These are phyloP conservation scores for Euphydryas editha DNA, from an alignment of 2,888 invertebrate species.

Conservation along the genomic window DNA sequence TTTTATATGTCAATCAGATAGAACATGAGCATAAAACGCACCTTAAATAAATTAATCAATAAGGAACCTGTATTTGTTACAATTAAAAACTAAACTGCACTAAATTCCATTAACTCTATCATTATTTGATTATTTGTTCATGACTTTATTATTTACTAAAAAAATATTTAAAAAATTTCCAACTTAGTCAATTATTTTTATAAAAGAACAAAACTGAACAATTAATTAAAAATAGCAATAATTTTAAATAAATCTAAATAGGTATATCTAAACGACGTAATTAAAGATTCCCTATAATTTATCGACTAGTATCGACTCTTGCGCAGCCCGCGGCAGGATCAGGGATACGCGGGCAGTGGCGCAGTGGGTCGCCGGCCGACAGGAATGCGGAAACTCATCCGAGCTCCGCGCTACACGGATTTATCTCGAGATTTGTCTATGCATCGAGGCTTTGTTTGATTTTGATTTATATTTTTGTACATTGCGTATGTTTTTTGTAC, in stretches of 20 bases:
- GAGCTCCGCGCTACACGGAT: conserved; percentile 49
- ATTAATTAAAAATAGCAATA: neutral
- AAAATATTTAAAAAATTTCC: too few species aligned
- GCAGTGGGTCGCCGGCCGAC: conserved; percentile 78
- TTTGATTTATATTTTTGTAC: neutral
- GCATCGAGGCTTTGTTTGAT: conserved; percentile 5
- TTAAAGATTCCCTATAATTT: conserved; percentile 4
- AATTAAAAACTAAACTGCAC: too few species aligned
- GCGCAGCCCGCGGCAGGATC: conserved; percentile 71
- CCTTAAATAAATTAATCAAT: too few species aligned
- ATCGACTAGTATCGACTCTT: conserved; percentile 3
- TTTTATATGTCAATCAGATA: neutral
- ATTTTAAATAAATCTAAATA: neutral
- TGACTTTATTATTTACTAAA: too few species aligned
- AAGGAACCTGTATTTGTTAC: too few species aligned
- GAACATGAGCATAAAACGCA: neutral
- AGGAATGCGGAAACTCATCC: conserved; percentile 76
- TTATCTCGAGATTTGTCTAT: conserved; percentile 46
- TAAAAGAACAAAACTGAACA: too few species aligned
- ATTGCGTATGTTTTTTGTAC: neutral
- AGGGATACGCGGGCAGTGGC: conserved; percentile 80
- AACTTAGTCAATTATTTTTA: too few species aligned
- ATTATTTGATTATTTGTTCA: too few species aligned
- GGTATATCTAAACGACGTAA: neutral
- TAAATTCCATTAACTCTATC: too few species aligned